Evolutionary conservation across 2,797 vertebrate genomes (phyloP).

Genomic region (Harpagifer antarcticus): DNA sequence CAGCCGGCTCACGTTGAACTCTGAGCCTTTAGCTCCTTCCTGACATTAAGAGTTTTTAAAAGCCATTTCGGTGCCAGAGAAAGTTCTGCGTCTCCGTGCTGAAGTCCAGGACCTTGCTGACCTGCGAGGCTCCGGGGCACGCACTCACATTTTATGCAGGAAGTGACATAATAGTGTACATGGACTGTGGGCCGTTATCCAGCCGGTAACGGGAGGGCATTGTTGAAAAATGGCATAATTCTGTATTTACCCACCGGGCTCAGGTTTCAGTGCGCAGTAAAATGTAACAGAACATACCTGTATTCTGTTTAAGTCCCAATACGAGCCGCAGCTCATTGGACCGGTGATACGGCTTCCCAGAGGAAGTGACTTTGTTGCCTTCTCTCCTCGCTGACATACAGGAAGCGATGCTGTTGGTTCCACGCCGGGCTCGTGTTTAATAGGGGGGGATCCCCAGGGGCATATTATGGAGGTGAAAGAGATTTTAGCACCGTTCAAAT

Average conservation of each 20-base stretch:
- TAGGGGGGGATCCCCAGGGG: slow-evolving; percentile 28
- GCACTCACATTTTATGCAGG: slow-evolving; percentile 86
- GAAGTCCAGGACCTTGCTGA: slow-evolving; percentile 55
- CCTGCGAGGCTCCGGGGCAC: slow-evolving; percentile 73
- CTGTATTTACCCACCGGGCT: slow-evolving; percentile 85
- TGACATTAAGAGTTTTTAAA: slow-evolving; percentile 22
- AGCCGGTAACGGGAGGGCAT: slow-evolving; percentile 86
- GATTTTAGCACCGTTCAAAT: slow-evolving; percentile 21
- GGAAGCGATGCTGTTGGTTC: slow-evolving; percentile 60
- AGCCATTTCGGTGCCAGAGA: slow-evolving; percentile 27
- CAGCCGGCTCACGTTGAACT: no score
- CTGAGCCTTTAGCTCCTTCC: slow-evolving; percentile 36
- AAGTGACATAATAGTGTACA: slow-evolving; percentile 91
- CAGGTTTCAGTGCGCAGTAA: slow-evolving; percentile 86
- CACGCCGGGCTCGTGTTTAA: slow-evolving; percentile 59
- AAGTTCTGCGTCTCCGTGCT: slow-evolving; percentile 30
- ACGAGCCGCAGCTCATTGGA: slow-evolving; percentile 78
- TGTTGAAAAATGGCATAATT: slow-evolving; percentile 89
- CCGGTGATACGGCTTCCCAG: slow-evolving; percentile 81
- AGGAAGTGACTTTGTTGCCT: slow-evolving; percentile 77
- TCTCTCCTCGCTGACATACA: slow-evolving; percentile 30
- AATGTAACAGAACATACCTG: slow-evolving; percentile 87
- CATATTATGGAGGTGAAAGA: slow-evolving; percentile 37
- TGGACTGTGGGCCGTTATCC: slow-evolving; percentile 83
- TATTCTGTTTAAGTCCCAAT: slow-evolving; percentile 76